Base-by-base conservation (phyloP, 1,140 invertebrate species). In the Diachasmimorpha longicaudata region DNA sequence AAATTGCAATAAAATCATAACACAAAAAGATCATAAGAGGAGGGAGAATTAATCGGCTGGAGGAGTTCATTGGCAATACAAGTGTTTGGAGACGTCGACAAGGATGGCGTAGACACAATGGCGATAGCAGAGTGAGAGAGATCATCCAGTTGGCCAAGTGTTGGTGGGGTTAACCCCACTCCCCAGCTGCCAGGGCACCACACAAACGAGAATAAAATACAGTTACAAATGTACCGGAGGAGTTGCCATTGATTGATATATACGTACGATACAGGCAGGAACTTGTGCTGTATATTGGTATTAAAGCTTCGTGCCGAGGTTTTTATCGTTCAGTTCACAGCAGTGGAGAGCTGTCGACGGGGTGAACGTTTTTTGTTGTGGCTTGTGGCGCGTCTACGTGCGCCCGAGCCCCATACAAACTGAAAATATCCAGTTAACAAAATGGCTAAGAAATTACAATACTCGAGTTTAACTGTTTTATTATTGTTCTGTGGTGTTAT, bases 321-420 rank as follows among this genome's bases (percentile, higher is more conserved):
- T 63, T 63, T 63, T 31, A 25, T 63, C 58, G 58, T 25, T 63
- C 10, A 25, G 58, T 63, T 63, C 6, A 63, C 58, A 23, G 23
- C 58, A 25, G 58, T 63, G 19, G 21, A 63, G 21, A 23, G 23
- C 23, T 63, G 58, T 10, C 11, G 58, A 25, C 58, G 58, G 58
- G 39, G 58, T 11, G 58, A 25, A 63, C 19, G 21, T 21, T 63
- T n/a, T 63, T 21, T 63, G 23, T 68, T 74, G 21, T 36, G 55
- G 63, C 63, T 74, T 52, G 72, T 74, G 42, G 39, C 37, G 72
- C 66, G 72, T 74, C 42, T 25, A 14, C 37, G 44, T 63, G 66
- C 58, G 58, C 66, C 58, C 72, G 39, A 68, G 63, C 21, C 23
- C 14, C n/a, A 23, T 8, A 63, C 23, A 63, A 10, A 6, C 39